Percentiles rank a stretch among this genome's conserved stretches.
These are phyloP conservation scores for Calyptomena viridis DNA, from an alignment of 2,113 vertebrate species.

Conservation along the genomic window DNA sequence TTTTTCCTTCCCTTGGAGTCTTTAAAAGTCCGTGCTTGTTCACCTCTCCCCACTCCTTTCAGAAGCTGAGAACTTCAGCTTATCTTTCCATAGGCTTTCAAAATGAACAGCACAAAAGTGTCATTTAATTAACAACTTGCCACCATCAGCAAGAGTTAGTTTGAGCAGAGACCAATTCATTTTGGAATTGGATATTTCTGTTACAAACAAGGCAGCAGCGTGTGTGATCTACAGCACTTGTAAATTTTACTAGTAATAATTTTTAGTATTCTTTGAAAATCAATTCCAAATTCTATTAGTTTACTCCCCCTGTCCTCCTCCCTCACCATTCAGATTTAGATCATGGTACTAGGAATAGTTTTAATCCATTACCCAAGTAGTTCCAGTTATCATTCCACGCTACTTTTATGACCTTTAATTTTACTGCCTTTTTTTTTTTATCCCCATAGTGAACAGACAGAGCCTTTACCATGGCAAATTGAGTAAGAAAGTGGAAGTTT, in stretches of 20 bases:
- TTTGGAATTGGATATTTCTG: slow-evolving; percentile 40
- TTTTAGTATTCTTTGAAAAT: slow-evolving; percentile 55
- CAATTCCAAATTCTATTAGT: slow-evolving; percentile 34
- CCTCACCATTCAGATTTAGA: slow-evolving; percentile 27
- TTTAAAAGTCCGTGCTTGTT: neutral
- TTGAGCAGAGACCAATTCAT: slow-evolving; percentile 39
- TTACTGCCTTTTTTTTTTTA: neutral
- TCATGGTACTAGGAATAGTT: neutral
- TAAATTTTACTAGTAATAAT: slow-evolving; percentile 55
- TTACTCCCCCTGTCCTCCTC: neutral
- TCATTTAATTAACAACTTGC: slow-evolving; percentile 62
- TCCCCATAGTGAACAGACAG: neutral
- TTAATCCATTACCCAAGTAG: slow-evolving; percentile 44
- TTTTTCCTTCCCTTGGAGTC: neutral
- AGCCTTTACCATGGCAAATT: neutral
- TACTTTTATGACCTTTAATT: slow-evolving; percentile 15
- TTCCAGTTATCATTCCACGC: slow-evolving; percentile 22
- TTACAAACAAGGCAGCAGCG: slow-evolving; percentile 21
- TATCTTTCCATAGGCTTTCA: slow-evolving; percentile 27
- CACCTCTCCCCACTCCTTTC: neutral
- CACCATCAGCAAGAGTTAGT: slow-evolving; percentile 59
- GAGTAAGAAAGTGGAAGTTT: neutral
- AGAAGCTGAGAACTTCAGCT: neutral
- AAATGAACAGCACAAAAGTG: neutral
- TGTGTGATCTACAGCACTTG: neutral